A percentile compares a stretch with the other conserved stretches of the same genome.
These are phyloP conservation scores for Chaetogeoica ovagalla DNA, from an alignment of 2,888 invertebrate genomes.

Conservation along the genomic window DNA sequence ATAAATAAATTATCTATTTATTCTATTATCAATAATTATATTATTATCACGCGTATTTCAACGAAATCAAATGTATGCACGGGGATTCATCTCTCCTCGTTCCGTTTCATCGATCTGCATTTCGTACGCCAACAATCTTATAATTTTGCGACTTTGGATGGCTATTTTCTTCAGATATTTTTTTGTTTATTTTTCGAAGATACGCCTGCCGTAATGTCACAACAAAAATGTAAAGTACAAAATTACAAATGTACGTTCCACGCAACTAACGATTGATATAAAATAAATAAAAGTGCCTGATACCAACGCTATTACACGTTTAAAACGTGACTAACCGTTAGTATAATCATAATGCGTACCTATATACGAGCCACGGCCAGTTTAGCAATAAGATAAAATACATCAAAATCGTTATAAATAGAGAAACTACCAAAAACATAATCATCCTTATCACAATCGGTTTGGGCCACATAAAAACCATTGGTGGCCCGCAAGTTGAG, in stretches of 20 bases:
- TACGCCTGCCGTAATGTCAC: constrained; percentile 22
- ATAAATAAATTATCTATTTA: constrained; percentile 23
- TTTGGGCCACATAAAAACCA: constrained; percentile 5
- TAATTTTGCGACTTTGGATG: neutral
- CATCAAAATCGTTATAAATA: constrained; percentile 5
- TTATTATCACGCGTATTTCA: constrained; percentile 14
- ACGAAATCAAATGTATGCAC: no score
- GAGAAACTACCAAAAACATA: constrained; percentile 18
- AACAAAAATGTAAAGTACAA: constrained; percentile 10
- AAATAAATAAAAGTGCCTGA: constrained; percentile 2
- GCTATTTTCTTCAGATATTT: neutral
- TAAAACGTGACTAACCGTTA: neutral
- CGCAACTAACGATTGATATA: neutral
- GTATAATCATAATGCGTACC: constrained; percentile 1
- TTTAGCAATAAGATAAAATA: constrained; percentile 20
- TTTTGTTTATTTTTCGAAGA: constrained; percentile 28
- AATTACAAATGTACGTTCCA: neutral
- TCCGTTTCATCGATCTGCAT: constrained; percentile 22
- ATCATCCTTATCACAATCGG: constrained; percentile 8
- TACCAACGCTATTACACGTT: constrained; percentile 12
- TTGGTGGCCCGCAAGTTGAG: neutral
- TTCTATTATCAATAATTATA: constrained; percentile 22
- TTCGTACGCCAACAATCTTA: constrained; percentile 34
- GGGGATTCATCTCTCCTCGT: no score
- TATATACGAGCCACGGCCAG: neutral